These are phyloP conservation scores for Stenodera caucasica DNA, from an alignment of 2,888 invertebrate species.

Conservation along the genomic window DNA sequence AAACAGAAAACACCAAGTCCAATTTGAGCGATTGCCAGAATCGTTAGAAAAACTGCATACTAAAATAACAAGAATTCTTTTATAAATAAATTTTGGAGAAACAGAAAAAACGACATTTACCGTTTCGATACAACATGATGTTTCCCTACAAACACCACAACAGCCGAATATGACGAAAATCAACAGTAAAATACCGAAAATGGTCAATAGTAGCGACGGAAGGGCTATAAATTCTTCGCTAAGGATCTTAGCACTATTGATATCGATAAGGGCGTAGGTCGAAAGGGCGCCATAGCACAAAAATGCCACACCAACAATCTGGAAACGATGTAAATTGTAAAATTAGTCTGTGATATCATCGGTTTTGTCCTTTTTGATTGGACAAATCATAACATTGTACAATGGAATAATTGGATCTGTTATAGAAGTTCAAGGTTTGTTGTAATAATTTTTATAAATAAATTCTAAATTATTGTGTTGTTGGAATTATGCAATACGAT, in stretches of 20 bases:
- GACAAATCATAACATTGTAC: not conserved
- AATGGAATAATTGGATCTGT: not conserved
- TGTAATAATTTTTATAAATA: not conserved
- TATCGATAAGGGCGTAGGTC: constrained; percentile 23
- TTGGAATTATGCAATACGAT: too few relatives aligned
- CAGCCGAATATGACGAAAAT: constrained; percentile 32
- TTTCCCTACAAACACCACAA: constrained; percentile 32
- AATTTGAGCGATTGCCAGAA: constrained; percentile 35
- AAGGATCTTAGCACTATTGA: constrained; percentile 25
- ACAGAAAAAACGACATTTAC: constrained; percentile 20
- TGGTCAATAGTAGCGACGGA: constrained; percentile 25
- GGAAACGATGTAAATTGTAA: constrained; percentile 9
- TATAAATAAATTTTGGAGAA: not conserved
- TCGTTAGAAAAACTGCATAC: constrained; percentile 35
- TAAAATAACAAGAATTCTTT: constrained; percentile 22
- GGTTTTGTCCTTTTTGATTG: too few relatives aligned
- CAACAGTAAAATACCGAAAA: constrained; percentile 29
- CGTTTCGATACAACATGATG: constrained; percentile 33
- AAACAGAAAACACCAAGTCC: constrained; percentile 32
- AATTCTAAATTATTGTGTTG: not conserved
- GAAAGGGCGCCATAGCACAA: constrained; percentile 26
- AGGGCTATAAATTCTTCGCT: constrained; percentile 25
- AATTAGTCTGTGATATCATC: not conserved
- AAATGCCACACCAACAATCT: constrained; percentile 31
- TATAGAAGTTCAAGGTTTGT: constrained; percentile 3